Evolutionary conservation across 2,113 vertebrate species (phyloP).

Genomic region (Pholis gunnellus): DNA sequence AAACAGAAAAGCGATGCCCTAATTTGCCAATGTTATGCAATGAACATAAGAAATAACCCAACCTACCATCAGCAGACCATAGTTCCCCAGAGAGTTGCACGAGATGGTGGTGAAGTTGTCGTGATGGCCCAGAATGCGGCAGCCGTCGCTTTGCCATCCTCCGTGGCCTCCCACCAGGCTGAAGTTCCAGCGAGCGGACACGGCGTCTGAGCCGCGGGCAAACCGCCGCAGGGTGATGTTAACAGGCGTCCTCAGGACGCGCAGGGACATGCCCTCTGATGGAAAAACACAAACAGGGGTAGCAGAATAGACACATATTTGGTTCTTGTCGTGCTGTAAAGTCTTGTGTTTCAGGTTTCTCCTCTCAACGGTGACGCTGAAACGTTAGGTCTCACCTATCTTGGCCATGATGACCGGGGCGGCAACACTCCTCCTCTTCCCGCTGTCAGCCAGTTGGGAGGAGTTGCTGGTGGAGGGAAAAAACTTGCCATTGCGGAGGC

Average conservation of each 20-base stretch:
- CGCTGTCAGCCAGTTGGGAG: conserved; percentile 88
- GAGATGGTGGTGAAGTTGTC: conserved; percentile 95
- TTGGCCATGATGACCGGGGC: conserved; percentile 95
- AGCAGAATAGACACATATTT: neutral
- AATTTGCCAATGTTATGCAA: neutral
- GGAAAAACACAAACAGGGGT: neutral
- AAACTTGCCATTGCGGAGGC: conserved; percentile 96
- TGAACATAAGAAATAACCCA: rapidly evolving
- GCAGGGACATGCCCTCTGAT: conserved; percentile 86
- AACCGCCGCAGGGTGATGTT: conserved; percentile 92
- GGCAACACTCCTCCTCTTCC: conserved; percentile 91
- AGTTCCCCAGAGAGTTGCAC: conserved; percentile 93
- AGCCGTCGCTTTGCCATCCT: conserved; percentile 94
- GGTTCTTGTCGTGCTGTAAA: neutral
- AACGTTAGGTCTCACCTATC: conserved; percentile 85
- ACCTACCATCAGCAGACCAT: conserved; percentile 94
- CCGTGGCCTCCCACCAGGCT: conserved; percentile 91
- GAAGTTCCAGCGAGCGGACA: conserved; percentile 94
- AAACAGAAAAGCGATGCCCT: neutral
- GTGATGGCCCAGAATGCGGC: conserved; percentile 89
- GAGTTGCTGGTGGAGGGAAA: conserved; percentile 95
- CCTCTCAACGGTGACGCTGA: neutral
- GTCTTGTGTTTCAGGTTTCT: neutral
- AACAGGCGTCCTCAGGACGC: conserved; percentile 84
- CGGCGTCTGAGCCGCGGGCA: conserved; percentile 89